Evolutionary conservation across 2,888 invertebrate genomes (phyloP).

Genomic region (Ophion costatus): DNA sequence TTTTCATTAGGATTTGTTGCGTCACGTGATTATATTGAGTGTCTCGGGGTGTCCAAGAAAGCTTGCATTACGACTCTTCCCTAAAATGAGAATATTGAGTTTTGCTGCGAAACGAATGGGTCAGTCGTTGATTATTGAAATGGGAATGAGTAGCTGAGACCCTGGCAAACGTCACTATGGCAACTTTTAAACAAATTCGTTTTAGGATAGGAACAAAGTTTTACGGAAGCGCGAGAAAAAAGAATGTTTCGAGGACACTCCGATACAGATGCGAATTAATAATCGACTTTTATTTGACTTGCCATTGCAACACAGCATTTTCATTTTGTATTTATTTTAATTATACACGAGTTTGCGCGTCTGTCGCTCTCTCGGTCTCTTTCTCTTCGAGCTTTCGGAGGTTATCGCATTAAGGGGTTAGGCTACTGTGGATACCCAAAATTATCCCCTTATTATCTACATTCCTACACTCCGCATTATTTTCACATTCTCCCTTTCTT

Average conservation of each 20-base stretch:
- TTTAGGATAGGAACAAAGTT: background rate
- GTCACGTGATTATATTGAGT: slow-evolving; percentile 23
- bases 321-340: slow-evolving; percentile 34
- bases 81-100: background rate
- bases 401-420: slow-evolving; percentile 12
- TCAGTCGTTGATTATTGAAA: background rate
- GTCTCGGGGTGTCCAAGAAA: background rate
- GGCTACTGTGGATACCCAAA: too few species aligned
- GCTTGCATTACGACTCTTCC: background rate
- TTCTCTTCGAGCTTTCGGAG: background rate
- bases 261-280: background rate
- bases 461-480: too few species aligned
- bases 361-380: slow-evolving; percentile 5
- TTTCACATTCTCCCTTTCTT: too few species aligned
- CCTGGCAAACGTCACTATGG: background rate
- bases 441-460: too few species aligned
- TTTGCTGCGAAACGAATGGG: background rate
- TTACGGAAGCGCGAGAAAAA: background rate
- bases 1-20: slow-evolving; percentile 38
- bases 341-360: slow-evolving; percentile 12
- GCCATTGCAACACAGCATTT: slow-evolving; percentile 46
- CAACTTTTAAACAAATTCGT: background rate
- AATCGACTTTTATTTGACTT: slow-evolving; percentile 35
- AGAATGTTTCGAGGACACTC: background rate
- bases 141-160: background rate